Evolutionary conservation across 2,888 invertebrate species (phyloP), one percentile per base, ranked within the genome.

Genomic region (Tethea ocularis): DNA sequence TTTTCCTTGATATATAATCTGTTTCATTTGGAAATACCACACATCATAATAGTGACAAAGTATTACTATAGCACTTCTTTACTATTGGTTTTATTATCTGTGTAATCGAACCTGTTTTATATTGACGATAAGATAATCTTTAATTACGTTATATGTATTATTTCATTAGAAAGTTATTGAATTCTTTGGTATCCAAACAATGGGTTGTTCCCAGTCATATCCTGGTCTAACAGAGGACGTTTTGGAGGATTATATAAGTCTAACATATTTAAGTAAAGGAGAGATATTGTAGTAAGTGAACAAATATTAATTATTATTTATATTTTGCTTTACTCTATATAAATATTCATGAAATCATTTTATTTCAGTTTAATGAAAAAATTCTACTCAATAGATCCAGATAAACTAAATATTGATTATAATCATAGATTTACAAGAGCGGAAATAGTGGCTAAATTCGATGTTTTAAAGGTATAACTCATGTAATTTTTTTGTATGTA

Each of bases 401-500:
- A 82, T 33, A 88, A 89, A 72, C 67, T 94, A 23, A 63, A 83
- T 15, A 80, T 80, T 15, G 84, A 95, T 77, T 86, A 86, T 57
- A 73, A 93, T 63, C 87, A 93, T 62, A 87, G 95, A 72, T 94
- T 95, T 80, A 83, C 86, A 23, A 89, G 83, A 64, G 88, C 93
- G 33, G 85, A 91, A 51, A 90, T 95, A 22, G 83, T 95, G 41
- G 90, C 94, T 62, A 92, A 94, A 63, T 96, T 96, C 86, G 94
- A 95, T 7, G 95, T 96, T 72, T 84, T 97, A 52, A 94, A 94
- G 91, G 96, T 96, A 78, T n/a, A n/a, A n/a, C n/a, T n/a, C n/a
- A n/a, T 80, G 80, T 75, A 54, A 1, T 17, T 13, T 13, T 15
- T 20, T 33, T 41, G 4, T 22, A 2, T 26, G 1, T 4, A 1